These are phyloP conservation scores for Zonitis immaculata DNA, from an alignment of 2,888 invertebrate genomes.

Conservation along the genomic window DNA sequence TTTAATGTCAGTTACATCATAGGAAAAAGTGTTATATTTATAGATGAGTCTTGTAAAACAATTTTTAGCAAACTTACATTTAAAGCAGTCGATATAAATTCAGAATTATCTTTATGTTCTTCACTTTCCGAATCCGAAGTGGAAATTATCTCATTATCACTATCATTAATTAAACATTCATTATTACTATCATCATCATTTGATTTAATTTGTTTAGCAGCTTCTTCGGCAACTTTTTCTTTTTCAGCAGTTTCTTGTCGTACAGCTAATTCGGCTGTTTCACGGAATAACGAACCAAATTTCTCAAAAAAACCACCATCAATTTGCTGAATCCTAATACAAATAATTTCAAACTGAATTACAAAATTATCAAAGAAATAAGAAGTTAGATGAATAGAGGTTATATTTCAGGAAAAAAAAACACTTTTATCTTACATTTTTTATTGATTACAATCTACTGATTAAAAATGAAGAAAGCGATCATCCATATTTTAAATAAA, in stretches of 20 bases:
- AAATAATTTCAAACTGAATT: not conserved
- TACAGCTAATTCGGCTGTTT: conserved; percentile 58
- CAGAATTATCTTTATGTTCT: conserved; percentile 56
- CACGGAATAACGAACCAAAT: conserved; percentile 68
- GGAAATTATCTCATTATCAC: conserved; percentile 40
- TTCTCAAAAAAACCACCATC: conserved; percentile 83
- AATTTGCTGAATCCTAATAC: conserved; percentile 69
- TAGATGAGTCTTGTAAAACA: no score
- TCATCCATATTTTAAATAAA: no score
- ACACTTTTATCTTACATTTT: no score
- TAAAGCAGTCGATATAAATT: conserved; percentile 65
- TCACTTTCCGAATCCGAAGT: conserved; percentile 61
- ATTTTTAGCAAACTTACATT: no score
- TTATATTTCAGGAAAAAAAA: no score
- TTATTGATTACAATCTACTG: no score
- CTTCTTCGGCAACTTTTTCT: conserved; percentile 41
- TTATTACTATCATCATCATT: not conserved
- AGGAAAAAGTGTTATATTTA: no score
- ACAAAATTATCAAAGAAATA: no score
- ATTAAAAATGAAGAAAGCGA: no score
- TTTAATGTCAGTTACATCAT: conserved; percentile 6
- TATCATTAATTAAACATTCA: conserved; percentile 19
- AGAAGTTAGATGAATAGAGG: no score
- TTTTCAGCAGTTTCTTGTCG: conserved; percentile 49
- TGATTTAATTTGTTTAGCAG: conserved; percentile 25